A percentile compares a stretch with the other conserved stretches of the same genome.
Conservation (phyloP, 2,888 invertebrate species). For the Eupeodes latifasciatus region DNA sequence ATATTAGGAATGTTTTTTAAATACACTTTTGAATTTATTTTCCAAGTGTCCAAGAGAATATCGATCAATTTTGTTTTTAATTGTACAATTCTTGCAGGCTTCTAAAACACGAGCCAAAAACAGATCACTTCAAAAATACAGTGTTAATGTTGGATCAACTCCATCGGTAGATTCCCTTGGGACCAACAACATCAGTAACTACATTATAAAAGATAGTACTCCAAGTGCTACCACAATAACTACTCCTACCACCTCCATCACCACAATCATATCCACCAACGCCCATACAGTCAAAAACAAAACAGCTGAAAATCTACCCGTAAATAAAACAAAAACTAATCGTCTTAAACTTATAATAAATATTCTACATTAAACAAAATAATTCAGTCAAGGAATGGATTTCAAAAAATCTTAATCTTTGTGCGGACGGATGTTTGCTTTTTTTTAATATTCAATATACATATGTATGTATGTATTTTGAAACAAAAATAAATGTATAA, state of each 20-base stretch:
- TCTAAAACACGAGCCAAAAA: conserved; percentile 74
- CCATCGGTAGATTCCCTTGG: conserved; percentile 51
- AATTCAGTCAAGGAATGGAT: too few species aligned
- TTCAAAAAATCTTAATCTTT: too few species aligned
- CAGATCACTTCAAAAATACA: conserved; percentile 73
- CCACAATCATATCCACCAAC: conserved; percentile 73
- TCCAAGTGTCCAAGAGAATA: conserved; percentile 52
- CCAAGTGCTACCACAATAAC: conserved; percentile 62
- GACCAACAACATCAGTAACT: conserved; percentile 71
- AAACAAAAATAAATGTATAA: too few species aligned
- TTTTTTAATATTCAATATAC: too few species aligned
- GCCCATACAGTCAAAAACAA: conserved; percentile 71
- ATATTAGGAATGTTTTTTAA: conserved; percentile 24
- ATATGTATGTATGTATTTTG: too few species aligned
- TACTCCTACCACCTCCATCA: conserved; percentile 73
- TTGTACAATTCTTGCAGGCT: conserved; percentile 72
- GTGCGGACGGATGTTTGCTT: too few species aligned
- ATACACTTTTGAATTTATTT: conserved; percentile 19
- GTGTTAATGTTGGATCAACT: conserved; percentile 68
- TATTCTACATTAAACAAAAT: too few species aligned
- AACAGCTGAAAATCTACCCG: conserved; percentile 69
- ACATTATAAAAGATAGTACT: conserved; percentile 65
- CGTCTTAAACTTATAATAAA: conserved; percentile 34
- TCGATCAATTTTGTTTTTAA: conserved; percentile 44
- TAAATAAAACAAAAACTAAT: conserved; percentile 62